Percentiles rank a stretch among this genome's conserved stretches.
Conservation (phyloP, 2,113 vertebrate species). For the Epinephelus moara region DNA sequence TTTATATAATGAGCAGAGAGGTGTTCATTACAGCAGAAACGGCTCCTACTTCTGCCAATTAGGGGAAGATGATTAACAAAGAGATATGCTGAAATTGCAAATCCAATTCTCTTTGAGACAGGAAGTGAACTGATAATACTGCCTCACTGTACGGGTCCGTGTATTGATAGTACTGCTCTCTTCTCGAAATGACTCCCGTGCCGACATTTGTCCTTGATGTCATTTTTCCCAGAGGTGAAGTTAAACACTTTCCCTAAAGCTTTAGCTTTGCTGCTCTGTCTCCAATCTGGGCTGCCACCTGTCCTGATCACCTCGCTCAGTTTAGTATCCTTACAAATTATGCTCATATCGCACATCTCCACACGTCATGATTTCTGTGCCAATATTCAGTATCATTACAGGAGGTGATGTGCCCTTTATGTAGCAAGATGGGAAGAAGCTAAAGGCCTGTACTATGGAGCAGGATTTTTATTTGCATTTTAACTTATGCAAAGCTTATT, state of each 20-base stretch:
- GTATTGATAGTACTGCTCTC: slow-evolving; percentile 14
- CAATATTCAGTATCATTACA: too few species aligned
- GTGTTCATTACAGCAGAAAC: slow-evolving; percentile 43
- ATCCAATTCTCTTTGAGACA: slow-evolving; percentile 46
- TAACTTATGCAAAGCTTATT: too few species aligned
- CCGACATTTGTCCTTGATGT: slow-evolving; percentile 35
- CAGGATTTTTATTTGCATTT: too few species aligned
- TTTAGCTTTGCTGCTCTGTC: not conserved
- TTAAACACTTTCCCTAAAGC: not conserved
- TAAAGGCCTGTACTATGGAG: too few species aligned
- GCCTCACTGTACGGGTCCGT: not conserved
- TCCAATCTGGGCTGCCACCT: not conserved
- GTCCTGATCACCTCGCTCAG: not conserved
- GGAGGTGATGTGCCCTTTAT: too few species aligned
- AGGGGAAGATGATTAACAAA: slow-evolving; percentile 46
- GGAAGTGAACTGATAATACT: slow-evolving; percentile 34
- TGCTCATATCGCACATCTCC: too few species aligned
- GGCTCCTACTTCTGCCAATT: slow-evolving; percentile 48
- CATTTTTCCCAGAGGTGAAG: slow-evolving; percentile 15
- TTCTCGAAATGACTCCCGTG: not conserved
- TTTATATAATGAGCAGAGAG: slow-evolving; percentile 46
- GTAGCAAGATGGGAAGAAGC: too few species aligned
- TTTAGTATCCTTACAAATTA: too few species aligned
- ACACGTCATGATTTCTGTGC: too few species aligned
- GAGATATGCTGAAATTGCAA: slow-evolving; percentile 45